phyloP scores from a whole-genome alignment of 1,140 invertebrate species.

The Chionoecetes opilio region DNA sequence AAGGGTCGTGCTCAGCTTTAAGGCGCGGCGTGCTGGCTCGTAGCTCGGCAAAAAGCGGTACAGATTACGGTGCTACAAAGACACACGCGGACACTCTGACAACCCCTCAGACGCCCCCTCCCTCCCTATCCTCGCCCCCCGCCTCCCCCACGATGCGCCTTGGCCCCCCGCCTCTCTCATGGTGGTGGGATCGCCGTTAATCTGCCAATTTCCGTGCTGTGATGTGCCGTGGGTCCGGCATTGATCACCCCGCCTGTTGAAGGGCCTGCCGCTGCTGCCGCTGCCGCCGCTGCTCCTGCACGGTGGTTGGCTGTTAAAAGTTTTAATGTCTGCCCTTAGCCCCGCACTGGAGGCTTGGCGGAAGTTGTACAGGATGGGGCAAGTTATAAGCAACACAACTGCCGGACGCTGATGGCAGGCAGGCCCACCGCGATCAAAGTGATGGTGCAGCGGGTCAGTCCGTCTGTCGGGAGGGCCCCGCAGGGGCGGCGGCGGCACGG shows the following conservation, averaged over 20 bases:
- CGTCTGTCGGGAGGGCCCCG: neutral
- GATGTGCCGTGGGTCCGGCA: neutral
- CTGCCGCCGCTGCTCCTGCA: neutral
- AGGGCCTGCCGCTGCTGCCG: neutral
- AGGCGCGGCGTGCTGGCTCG: too few relatives aligned
- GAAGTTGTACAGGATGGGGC: neutral
- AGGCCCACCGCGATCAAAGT: neutral
- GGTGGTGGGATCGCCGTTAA: neutral
- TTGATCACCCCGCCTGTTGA: neutral
- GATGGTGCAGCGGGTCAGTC: neutral
- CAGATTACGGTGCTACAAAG: too few relatives aligned
- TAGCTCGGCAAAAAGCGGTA: too few relatives aligned
- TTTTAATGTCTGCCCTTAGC: neutral
- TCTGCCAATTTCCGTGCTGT: neutral
- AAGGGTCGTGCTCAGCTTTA: too few relatives aligned
- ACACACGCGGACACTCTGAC: too few relatives aligned
- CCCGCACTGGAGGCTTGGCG: neutral
- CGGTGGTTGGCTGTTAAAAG: neutral
- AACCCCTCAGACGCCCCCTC: too few relatives aligned
- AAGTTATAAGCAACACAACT: neutral
- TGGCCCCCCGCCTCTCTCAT: too few relatives aligned
- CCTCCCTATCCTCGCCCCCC: neutral
- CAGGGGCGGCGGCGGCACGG: neutral
- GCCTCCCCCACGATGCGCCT: neutral
- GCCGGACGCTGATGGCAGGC: neutral